Conservation (phyloP, 2,888 invertebrate genomes). For the Chelonus formosanus region DNA sequence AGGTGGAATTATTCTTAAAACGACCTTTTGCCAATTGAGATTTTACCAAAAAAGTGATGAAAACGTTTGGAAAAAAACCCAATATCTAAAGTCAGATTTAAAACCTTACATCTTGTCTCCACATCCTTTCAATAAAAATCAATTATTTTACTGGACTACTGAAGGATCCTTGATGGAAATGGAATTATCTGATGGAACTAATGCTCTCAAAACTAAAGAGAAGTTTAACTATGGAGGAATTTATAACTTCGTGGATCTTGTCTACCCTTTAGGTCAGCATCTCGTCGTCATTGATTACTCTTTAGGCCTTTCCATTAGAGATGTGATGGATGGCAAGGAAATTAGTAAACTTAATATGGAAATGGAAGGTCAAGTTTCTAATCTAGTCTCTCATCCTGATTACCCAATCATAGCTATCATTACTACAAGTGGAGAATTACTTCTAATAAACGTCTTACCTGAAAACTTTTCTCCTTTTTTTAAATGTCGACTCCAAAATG, state of each 20-base stretch:
- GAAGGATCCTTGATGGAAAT: conserved; percentile 56
- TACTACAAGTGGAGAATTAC: conserved; percentile 51
- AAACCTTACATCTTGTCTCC: conserved; percentile 47
- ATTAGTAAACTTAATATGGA: conserved; percentile 43
- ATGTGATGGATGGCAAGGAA: conserved; percentile 45
- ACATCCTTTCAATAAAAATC: conserved; percentile 45
- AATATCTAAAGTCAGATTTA: conserved; percentile 46
- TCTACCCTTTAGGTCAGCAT: conserved; percentile 58
- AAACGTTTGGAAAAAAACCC: conserved; percentile 47
- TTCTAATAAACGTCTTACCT: conserved; percentile 46
- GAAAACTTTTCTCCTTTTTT: conserved; percentile 45
- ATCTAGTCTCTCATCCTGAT: conserved; percentile 50
- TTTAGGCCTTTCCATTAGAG: conserved; percentile 47
- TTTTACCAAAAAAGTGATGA: conserved; percentile 46
- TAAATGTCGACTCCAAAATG: conserved; percentile 45
- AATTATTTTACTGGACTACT: conserved; percentile 51
- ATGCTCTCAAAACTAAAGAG: conserved; percentile 32
- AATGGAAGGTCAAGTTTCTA: conserved; percentile 43
- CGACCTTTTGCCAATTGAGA: conserved; percentile 57
- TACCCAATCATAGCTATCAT: conserved; percentile 50
- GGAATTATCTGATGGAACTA: conserved; percentile 32
- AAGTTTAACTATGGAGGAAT: conserved; percentile 44
- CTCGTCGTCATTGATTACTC: conserved; percentile 45
- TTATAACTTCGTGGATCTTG: conserved; percentile 49
- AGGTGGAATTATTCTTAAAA: conserved; percentile 53